Conservation (phyloP, 2,888 invertebrate genomes). For the Slavum lentiscoides region DNA sequence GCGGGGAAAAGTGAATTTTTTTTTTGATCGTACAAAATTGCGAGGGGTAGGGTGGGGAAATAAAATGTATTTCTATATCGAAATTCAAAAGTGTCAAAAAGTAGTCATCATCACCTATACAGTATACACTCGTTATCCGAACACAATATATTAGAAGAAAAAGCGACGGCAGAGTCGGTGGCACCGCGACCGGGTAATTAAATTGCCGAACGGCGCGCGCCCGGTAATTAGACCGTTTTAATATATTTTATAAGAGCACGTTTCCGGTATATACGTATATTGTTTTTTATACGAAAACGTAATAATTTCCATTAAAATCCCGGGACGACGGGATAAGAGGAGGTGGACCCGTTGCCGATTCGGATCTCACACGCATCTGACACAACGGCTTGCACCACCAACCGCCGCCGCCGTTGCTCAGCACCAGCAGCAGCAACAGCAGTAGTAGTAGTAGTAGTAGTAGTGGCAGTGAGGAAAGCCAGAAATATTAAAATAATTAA, state of each 20-base stretch:
- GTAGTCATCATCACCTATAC: no score
- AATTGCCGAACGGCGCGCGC: neutral
- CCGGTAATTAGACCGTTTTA: conserved; percentile 32
- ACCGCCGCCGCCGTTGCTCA: neutral
- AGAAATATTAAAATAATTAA: conserved; percentile 49
- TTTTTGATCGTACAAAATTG: no score
- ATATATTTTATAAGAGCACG: conserved; percentile 36
- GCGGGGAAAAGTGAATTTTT: no score
- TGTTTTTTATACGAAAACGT: conserved; percentile 23
- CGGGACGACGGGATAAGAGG: conserved; percentile 23
- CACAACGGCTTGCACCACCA: conserved; percentile 11
- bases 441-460: neutral
- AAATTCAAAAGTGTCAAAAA: no score
- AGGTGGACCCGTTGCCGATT: neutral
- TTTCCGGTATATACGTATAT: conserved; percentile 14
- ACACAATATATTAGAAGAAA: no score
- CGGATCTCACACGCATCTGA: conserved; percentile 44
- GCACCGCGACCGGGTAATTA: conserved; percentile 10
- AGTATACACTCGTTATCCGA: no score
- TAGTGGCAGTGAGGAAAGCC: neutral
- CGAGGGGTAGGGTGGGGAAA: no score
- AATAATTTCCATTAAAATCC: conserved; percentile 33
- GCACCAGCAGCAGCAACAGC: no score
- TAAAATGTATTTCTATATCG: no score
- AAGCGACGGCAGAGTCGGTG: no score